Evolutionary conservation across 2,888 invertebrate genomes (phyloP), one percentile per base, ranked within the genome.

Genomic region (Tetropium fuscum): DNA sequence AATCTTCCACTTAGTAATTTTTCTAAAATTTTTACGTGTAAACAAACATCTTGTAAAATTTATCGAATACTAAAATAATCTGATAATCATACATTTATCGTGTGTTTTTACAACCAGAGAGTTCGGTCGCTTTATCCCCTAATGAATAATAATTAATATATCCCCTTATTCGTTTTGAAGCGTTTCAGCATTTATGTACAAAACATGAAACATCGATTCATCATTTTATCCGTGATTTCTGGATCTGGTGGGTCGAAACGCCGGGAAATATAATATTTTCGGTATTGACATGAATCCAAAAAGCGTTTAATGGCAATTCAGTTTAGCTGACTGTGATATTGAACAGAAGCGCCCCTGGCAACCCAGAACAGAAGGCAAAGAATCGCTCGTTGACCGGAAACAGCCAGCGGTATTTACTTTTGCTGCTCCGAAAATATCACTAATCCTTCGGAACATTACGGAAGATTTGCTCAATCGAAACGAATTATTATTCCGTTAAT

Each of bases 311-410:
- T 60, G 38, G 32, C 59, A 36, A 48, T 51, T 48, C 56, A 40
- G 44, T 56, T 44, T 38, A 16, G 48, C 13, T 47, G 48, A 47
- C 45, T 51, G 53, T 36, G 66, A 70, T 70, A 72, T 69, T 70
- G 69, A 66, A 66, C 64, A 58, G 58, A 58, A 61, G 58, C 48
- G 63, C 70, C 68, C 18, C 38, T 45, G 40, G 69, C 70, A 61
- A 51, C 47, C n/a, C 63, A 36, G 60, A 68, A 60, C 54, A 59
- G 69, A 65, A 69, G n/a, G 61, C 64, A 70, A 72, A 69, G 70
- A 71, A 70, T 71, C 69, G 65, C 60, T 65, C 70, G 58, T 62
- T 72, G 72, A 71, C 72, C 72, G 71, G 72, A 72, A 72, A 72
- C 66, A 51, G n/a, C n/a, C n/a, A n/a, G n/a, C n/a, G n/a, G 55